phyloP scores from a whole-genome alignment of 2,797 vertebrate species.

The Schizothorax lantsangensis region DNA sequence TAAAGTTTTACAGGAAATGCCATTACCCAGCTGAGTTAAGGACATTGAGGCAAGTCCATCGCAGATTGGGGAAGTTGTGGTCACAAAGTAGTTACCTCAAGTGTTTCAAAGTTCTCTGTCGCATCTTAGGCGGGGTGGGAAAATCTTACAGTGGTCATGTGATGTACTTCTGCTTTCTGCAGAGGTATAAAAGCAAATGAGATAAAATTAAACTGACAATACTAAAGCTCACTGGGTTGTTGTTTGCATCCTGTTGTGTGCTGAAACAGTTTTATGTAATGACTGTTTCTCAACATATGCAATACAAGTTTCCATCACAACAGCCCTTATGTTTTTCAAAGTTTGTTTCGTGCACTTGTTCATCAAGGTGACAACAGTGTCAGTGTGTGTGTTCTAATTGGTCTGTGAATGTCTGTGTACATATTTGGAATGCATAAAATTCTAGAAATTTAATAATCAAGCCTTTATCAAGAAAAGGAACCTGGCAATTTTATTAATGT shows the following conservation, averaged over 20 bases:
- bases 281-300: not conserved
- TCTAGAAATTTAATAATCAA: not conserved
- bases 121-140: constrained; percentile 73
- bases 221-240: not conserved
- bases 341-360: not conserved
- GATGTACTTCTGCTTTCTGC: constrained; percentile 72
- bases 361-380: not conserved
- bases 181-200: constrained; percentile 73
- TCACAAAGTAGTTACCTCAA: constrained; percentile 65
- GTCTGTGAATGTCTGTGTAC: not conserved
- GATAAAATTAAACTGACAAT: constrained; percentile 75
- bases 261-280: not conserved
- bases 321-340: not conserved
- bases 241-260: constrained; percentile 9
- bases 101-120: constrained; percentile 57
- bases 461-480: not conserved
- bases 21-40: constrained; percentile 62
- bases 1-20: constrained; percentile 68
- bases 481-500: no score
- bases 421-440: not conserved
- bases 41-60: constrained; percentile 61
- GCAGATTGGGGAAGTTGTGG: constrained; percentile 76
- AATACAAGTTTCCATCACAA: not conserved
- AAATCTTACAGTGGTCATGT: constrained; percentile 71
- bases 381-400: not conserved